Conservation (phyloP, 2,888 invertebrate species). For the Unio delphinus region DNA sequence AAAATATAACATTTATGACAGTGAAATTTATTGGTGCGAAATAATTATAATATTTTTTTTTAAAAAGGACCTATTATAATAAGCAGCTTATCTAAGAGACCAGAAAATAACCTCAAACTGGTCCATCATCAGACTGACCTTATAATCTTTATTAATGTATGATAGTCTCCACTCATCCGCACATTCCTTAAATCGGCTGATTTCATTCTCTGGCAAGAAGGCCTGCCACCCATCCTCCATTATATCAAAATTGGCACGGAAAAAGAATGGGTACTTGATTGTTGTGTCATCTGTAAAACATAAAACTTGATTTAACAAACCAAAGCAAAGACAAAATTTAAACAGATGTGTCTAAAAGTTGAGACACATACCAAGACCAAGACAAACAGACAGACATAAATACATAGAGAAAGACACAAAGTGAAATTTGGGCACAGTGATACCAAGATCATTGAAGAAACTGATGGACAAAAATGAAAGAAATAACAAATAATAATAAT, state of each 20-base stretch:
- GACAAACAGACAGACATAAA: not conserved
- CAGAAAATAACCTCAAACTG: not conserved
- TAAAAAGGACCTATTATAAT: not conserved
- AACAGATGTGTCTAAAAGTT: not conserved
- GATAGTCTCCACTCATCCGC: conserved; percentile 94
- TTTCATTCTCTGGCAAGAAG: conserved; percentile 91
- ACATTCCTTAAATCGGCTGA: conserved; percentile 85
- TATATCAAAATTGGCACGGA: conserved; percentile 89
- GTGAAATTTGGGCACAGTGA: no score
- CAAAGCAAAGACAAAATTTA: not conserved
- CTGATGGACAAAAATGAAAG: no score
- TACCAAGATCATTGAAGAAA: no score
- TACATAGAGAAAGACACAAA: not conserved
- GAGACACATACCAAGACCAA: not conserved
- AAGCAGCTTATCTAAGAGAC: not conserved
- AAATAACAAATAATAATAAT: no score
- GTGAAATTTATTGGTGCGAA: not conserved
- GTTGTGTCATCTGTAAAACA: conserved; percentile 77
- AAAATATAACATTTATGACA: not conserved
- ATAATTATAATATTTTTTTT: no score
- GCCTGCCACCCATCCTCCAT: conserved; percentile 96
- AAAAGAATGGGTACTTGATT: conserved; percentile 95
- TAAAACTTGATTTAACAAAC: not conserved
- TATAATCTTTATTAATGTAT: conserved; percentile 89
- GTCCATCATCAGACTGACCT: conserved; percentile 70